Evolutionary conservation across 1,140 invertebrate species (phyloP).

Genomic region (Cydia splendana): DNA sequence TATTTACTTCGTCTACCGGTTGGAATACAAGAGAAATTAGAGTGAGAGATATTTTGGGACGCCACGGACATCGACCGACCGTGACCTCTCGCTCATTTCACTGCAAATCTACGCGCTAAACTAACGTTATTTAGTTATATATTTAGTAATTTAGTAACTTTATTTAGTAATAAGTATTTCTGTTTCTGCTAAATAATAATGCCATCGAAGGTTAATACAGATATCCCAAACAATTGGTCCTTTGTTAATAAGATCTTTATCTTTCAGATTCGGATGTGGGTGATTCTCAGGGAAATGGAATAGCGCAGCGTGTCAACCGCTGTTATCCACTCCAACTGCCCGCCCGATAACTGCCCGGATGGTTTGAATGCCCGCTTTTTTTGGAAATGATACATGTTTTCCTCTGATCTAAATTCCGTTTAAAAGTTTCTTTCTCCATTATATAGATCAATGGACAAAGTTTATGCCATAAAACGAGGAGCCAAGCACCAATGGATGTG

Average conservation of each 20-base stretch:
- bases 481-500: not conserved
- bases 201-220: not conserved
- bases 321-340: not conserved
- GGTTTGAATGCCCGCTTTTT: too few species aligned
- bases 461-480: not conserved
- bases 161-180: too few species aligned
- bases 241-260: not conserved
- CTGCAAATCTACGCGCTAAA: slow-evolving; percentile 8
- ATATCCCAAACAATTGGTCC: not conserved
- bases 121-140: not conserved
- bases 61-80: slow-evolving; percentile 49
- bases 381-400: too few species aligned
- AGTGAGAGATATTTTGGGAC: slow-evolving; percentile 52
- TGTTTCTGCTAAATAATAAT: not conserved
- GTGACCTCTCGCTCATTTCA: slow-evolving; percentile 48
- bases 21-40: slow-evolving; percentile 41
- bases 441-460: not conserved
- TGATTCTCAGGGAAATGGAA: not conserved
- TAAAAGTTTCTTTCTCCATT: too few species aligned
- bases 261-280: not conserved
- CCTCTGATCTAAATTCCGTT: too few species aligned
- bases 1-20: slow-evolving; percentile 16
- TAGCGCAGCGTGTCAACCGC: not conserved
- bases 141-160: too few species aligned
- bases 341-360: not conserved